phyloP scores from a whole-genome alignment of 2,888 invertebrate species.

The Panopea generosa region DNA sequence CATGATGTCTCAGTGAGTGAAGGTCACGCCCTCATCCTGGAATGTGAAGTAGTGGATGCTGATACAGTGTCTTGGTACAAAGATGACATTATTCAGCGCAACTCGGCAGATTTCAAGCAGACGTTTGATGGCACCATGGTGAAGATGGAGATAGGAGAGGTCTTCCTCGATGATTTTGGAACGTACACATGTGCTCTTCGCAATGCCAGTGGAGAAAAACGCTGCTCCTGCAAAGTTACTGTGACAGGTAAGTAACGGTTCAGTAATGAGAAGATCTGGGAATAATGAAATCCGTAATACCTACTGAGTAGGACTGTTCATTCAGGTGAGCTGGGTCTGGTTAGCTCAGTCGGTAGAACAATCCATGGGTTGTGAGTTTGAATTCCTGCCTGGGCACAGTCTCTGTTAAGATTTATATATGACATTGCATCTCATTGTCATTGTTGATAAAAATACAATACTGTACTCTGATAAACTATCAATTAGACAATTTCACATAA shows the following conservation, averaged over 20 bases:
- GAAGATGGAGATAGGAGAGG: slow-evolving; percentile 73
- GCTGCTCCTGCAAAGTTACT: slow-evolving; percentile 66
- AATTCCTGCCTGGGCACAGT: no score
- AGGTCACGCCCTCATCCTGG: slow-evolving; percentile 71
- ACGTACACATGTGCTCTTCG: slow-evolving; percentile 73
- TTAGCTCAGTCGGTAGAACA: no score
- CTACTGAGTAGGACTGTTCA: no score
- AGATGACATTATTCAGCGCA: slow-evolving; percentile 71
- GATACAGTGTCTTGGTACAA: slow-evolving; percentile 76
- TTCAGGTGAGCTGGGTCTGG: no score
- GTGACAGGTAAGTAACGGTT: slow-evolving; percentile 73
- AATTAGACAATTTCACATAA: no score
- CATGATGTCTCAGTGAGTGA: slow-evolving; percentile 70
- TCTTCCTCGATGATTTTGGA: slow-evolving; percentile 76
- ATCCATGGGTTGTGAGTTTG: no score
- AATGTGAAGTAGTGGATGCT: slow-evolving; percentile 69
- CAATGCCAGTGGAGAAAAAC: slow-evolving; percentile 70
- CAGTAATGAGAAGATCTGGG: no score
- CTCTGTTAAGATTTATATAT: no score
- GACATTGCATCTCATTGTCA: no score
- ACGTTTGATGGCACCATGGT: slow-evolving; percentile 73
- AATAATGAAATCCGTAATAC: no score
- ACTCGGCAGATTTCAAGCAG: slow-evolving; percentile 75
- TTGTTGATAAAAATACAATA: no score
- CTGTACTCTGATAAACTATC: no score